Percentiles rank a stretch among this genome's conserved stretches.
Conservation (phyloP, 2,113 vertebrate genomes). For the Pedionomus torquatus region DNA sequence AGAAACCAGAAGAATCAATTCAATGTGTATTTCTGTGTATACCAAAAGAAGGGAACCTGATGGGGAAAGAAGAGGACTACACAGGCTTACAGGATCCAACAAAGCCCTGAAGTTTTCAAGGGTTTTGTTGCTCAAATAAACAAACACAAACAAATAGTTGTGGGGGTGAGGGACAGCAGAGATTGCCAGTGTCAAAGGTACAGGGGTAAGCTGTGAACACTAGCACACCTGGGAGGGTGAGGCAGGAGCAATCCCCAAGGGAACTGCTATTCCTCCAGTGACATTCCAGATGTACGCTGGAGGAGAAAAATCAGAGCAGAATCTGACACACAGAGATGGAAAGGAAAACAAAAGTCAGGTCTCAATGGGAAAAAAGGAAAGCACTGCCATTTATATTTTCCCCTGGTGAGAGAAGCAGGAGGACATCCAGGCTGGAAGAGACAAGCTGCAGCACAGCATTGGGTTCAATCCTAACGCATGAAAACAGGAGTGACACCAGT, state of each 20-base stretch:
- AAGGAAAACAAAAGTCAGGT: background rate
- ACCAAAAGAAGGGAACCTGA: background rate
- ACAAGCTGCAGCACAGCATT: background rate
- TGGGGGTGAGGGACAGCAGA: background rate
- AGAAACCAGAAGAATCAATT: background rate
- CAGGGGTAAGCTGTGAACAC: background rate
- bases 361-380: background rate
- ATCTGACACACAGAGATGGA: background rate
- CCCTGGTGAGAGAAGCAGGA: background rate
- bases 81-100: background rate
- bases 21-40: background rate
- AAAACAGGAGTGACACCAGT: background rate
- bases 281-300: background rate
- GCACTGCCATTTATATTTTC: background rate
- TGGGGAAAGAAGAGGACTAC: background rate
- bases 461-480: accelerated
- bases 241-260: background rate
- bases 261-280: background rate
- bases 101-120: background rate
- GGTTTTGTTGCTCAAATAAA: background rate
- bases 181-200: background rate
- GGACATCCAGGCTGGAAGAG: background rate
- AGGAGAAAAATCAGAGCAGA: background rate
- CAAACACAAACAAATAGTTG: background rate
- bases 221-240: background rate